Base-by-base conservation (phyloP, 2,797 vertebrate genomes). In the Chelon labrosus region DNA sequence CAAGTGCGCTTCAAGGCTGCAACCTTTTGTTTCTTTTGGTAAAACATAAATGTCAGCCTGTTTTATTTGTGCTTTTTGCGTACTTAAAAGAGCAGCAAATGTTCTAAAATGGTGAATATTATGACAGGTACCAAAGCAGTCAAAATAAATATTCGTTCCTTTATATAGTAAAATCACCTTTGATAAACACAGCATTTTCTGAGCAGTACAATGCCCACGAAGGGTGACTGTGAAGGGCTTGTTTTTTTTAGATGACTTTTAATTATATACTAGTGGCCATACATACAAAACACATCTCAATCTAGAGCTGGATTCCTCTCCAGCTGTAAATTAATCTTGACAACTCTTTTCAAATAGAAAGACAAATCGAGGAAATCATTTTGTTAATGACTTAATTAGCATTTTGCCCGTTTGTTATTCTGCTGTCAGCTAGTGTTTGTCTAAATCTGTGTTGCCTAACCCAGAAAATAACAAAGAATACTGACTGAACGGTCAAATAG, bases 401-500 rank as follows among this genome's bases (percentile, higher is more conserved):
- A 37, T 62, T 10, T 1, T 37, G 50, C 37, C n/a, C 44, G 17
- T 55, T 71, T 73, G 25, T 62, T 65, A 37, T 50, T 57, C 22
- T 35, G 2, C 17, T 65, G 38, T 52, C 16, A 56, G 57, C 3
- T n/a, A 19, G 22, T n/a, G 2, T 46, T 49, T 42, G 17, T 37
- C 49, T 41, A 22, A 44, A 19, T 63, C 46, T 19, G 20, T 59
- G 41, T 46, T 61, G 55, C 16, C 41, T 59, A 59, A 69, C 31
- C 17, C 11, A 38, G 11, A 58, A 73, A 64, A 68, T 19, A 22
- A 63, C 12, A 19, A 62, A 49, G 9, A 16, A 51, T 56, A 41
- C 31, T 51, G 11, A 60, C 37, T 68, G 31, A 59, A 65, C 39
- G 19, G 56, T 47, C 22, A 73, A 70, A 77, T 16, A 67, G 58